phyloP scores from a whole-genome alignment of 2,797 vertebrate species.

The Dendrocincla fuliginosa region DNA sequence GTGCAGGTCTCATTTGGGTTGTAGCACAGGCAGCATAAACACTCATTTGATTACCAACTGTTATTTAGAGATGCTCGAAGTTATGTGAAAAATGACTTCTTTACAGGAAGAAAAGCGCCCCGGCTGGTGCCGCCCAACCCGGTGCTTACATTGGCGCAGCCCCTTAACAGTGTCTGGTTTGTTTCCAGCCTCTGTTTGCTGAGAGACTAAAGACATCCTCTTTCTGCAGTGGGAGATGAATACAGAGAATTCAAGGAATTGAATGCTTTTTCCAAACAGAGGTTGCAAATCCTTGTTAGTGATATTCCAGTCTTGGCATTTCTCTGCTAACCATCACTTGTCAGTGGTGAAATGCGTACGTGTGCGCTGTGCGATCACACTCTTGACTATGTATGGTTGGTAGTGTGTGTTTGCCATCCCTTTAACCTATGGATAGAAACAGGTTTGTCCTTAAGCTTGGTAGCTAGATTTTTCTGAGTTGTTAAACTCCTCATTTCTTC shows the following conservation, averaged over 20 bases:
- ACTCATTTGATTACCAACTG: background rate
- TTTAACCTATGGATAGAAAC: background rate
- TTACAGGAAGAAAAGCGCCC: background rate
- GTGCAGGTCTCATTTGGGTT: background rate
- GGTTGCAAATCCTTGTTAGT: background rate
- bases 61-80: background rate
- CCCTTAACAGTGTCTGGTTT: background rate
- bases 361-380: accelerated
- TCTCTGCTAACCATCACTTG: background rate
- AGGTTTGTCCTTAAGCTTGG: background rate
- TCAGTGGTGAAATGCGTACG: accelerated
- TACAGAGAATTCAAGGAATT: background rate
- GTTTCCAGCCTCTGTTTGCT: background rate
- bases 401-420: background rate
- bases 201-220: background rate
- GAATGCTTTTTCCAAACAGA: background rate
- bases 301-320: background rate
- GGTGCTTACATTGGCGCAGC: background rate
- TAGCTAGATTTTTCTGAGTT: background rate
- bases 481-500: background rate
- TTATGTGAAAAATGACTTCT: background rate
- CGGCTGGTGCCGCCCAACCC: background rate
- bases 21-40: background rate
- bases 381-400: accelerated
- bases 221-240: background rate